phyloP scores from a whole-genome alignment of 2,888 invertebrate species.

The Copidosoma aretas region DNA sequence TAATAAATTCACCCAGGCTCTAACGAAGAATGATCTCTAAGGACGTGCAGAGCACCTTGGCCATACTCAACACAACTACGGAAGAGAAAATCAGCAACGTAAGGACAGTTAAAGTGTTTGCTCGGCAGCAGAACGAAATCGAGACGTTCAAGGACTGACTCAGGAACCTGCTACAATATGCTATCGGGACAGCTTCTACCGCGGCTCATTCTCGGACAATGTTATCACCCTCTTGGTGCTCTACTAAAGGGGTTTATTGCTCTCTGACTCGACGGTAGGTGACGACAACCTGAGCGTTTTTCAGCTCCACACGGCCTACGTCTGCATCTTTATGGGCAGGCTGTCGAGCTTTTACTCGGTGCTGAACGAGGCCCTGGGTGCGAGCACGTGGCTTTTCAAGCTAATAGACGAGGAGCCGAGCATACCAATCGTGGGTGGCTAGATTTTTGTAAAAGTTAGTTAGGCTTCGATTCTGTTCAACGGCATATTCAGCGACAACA shows the following conservation, averaged over 20 bases:
- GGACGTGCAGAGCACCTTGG: constrained; percentile 76
- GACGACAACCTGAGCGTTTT: constrained; percentile 93
- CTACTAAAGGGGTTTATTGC: constrained; percentile 91
- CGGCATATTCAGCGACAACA: constrained; percentile 87
- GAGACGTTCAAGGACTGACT: constrained; percentile 73
- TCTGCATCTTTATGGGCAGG: constrained; percentile 88
- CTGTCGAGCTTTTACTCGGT: constrained; percentile 94
- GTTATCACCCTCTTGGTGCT: constrained; percentile 87
- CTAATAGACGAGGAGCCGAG: constrained; percentile 80
- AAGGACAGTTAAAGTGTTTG: constrained; percentile 91
- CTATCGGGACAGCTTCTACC: constrained; percentile 85
- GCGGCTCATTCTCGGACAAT: constrained; percentile 89
- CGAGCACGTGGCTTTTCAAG: constrained; percentile 88
- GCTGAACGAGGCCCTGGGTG: constrained; percentile 91
- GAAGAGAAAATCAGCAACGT: constrained; percentile 93
- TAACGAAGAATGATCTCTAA: constrained; percentile 83
- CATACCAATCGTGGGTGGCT: constrained; percentile 74
- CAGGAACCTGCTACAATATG: constrained; percentile 76
- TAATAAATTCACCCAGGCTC: constrained; percentile 82
- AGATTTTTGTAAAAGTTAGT: constrained; percentile 59
- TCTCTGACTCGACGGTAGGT: constrained; percentile 76
- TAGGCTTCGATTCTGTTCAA: constrained; percentile 90
- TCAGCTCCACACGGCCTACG: constrained; percentile 91
- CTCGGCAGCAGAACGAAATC: constrained; percentile 82
- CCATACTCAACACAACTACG: constrained; percentile 67